Evolutionary conservation across 2,888 invertebrate genomes (phyloP), one percentile per base, ranked within the genome.

Genomic region (Coronaproctus castanopsis): DNA sequence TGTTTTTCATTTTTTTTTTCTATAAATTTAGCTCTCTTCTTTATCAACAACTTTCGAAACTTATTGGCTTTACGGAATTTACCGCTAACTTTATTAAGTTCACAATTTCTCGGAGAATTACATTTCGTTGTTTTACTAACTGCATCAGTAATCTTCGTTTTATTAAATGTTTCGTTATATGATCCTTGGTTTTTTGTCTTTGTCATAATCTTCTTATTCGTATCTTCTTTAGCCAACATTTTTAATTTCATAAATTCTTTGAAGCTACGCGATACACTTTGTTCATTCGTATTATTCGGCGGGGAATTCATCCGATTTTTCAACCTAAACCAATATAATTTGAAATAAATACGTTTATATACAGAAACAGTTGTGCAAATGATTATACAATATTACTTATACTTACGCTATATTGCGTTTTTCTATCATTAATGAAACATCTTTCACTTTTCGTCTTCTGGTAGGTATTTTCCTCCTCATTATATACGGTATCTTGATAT

Each of bases 281-380:
- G 86, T 2, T 81, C 79, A 64, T 84, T 81, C 1, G 77, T 75
- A 66, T 82, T 77, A 51, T 74, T 74, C 0, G 88, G 87, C 0
- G 87, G 84, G 58, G 80, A 80, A 71, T 88, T 85, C 60, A 85
- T 82, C 71, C 84, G 82, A 48, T 77, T 75, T 69, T 81, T 80
- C 66, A 87, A 71, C 66, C 86, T 87, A 67, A 62, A n/a, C n/a
- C n/a, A n/a, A n/a, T n/a, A n/a, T n/a, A n/a, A n/a, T n/a, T n/a
- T n/a, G n/a, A n/a, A n/a, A n/a, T n/a, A n/a, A n/a, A n/a, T n/a
- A n/a, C n/a, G n/a, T n/a, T n/a, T n/a, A n/a, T n/a, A n/a, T n/a
- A n/a, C n/a, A n/a, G n/a, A n/a, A n/a, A n/a, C n/a, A n/a, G n/a
- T n/a, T n/a, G n/a, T n/a, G n/a, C n/a, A n/a, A n/a, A n/a, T n/a